These are phyloP conservation scores for Bombus waltoni DNA, from an alignment of 1,140 invertebrate genomes.

Conservation along the genomic window DNA sequence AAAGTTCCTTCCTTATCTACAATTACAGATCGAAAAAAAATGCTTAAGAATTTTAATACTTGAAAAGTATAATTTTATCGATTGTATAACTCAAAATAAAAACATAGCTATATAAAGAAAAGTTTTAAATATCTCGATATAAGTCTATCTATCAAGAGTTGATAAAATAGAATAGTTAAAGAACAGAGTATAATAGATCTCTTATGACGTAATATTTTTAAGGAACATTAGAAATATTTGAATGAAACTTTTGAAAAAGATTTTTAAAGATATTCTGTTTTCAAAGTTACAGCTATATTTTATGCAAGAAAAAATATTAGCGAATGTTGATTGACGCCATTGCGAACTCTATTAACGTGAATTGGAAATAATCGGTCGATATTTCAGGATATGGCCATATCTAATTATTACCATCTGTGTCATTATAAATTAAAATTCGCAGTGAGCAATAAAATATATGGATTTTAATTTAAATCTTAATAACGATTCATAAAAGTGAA, in stretches of 20 bases:
- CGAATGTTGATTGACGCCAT: too few species aligned
- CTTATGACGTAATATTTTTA: neutral
- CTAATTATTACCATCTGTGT: neutral
- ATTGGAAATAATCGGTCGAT: neutral
- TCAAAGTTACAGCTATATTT: neutral
- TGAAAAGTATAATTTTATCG: neutral
- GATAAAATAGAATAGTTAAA: neutral
- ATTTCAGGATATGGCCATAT: neutral
- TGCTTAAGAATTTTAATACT: neutral
- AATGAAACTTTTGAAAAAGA: neutral
- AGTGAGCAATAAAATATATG: neutral
- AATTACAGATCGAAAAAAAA: neutral
- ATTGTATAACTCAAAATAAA: neutral
- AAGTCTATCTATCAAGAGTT: neutral
- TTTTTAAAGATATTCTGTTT: neutral
- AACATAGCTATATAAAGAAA: too few species aligned
- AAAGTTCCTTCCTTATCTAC: neutral
- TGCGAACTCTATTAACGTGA: neutral
- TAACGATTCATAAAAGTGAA: neutral
- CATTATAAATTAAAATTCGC: neutral
- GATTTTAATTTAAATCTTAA: neutral
- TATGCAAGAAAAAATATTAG: neutral
- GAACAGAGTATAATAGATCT: neutral
- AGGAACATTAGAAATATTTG: neutral
- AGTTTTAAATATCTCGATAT: neutral